Evolutionary conservation across 1,140 invertebrate species (phyloP), one percentile per base, ranked within the genome.

Genomic region (Zaprionus davidi): DNA sequence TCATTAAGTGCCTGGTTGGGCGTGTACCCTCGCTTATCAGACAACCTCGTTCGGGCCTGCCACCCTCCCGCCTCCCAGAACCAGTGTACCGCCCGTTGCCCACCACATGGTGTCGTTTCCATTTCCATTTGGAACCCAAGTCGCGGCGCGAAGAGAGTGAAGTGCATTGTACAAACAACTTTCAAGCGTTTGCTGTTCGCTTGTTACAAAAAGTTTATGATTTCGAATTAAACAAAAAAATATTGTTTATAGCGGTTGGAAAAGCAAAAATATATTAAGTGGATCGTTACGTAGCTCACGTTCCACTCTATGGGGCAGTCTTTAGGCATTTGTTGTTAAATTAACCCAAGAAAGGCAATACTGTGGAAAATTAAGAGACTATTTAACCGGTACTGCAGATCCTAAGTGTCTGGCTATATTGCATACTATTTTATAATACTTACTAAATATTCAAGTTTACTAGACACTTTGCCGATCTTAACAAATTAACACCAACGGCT

Each of bases 161-260:
- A 79, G 65, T 86, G 83, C 84, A 88, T 69, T 74, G 15, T 57
- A 60, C 80, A 87, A 88, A 88, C 71, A 71, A 63, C 83, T 90
- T 88, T 88, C 84, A 78, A 81, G 87, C 71, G 84, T 56, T 88
- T 88, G 71, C 84, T 88, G 84, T 17, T 81, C 85, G 81, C 85
- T 88, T 88, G 84, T 69, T 88, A 90, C 76, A 69, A 88, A 88
- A 88, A 88, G 84, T 88, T 88, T 90, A 88, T 87, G 74, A 90
- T 88, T 88, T 88, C 75, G 81, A 69, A 79, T 88, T 88, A 88
- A 87, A 88, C 84, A 87, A 87, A 87, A 88, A 87, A 87, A 87
- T 80, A 87, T 73, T 87, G 84, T 88, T 88, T 80, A 88, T 75
- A 71, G 36, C 81, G 26, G 24, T 22, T 63, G 57, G 38, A 65